These are phyloP conservation scores for Volucella inanis DNA, from an alignment of 2,888 invertebrate species.

Conservation along the genomic window DNA sequence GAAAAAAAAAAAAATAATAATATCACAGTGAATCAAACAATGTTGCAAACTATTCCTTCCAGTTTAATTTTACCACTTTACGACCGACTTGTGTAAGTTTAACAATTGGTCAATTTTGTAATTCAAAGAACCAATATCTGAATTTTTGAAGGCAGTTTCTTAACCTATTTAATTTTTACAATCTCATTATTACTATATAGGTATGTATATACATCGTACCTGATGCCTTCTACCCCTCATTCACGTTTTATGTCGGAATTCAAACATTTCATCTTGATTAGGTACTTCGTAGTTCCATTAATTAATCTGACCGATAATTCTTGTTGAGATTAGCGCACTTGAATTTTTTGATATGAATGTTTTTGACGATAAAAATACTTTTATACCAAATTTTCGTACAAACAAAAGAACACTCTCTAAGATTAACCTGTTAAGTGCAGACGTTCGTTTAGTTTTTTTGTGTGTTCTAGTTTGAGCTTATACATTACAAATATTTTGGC, in stretches of 20 bases:
- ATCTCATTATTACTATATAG: not conserved
- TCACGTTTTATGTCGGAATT: constrained; percentile 8
- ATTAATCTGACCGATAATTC: constrained; percentile 17
- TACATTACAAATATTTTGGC: too few relatives aligned
- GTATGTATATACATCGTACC: not conserved
- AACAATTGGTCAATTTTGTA: too few relatives aligned
- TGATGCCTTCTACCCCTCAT: not conserved
- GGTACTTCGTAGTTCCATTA: constrained; percentile 1
- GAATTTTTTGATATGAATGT: constrained; percentile 20
- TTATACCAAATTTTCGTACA: constrained; percentile 4
- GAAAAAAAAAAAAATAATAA: too few relatives aligned
- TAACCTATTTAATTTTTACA: constrained; percentile 10
- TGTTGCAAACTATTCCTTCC: too few relatives aligned
- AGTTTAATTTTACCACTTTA: too few relatives aligned
- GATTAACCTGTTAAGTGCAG: constrained; percentile 6
- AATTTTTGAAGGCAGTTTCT: too few relatives aligned
- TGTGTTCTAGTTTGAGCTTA: not conserved
- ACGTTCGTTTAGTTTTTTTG: not conserved
- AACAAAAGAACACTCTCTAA: constrained; percentile 5
- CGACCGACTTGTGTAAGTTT: too few relatives aligned
- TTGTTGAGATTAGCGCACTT: constrained; percentile 17
- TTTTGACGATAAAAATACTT: constrained; percentile 27
- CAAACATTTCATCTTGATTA: constrained; percentile 18
- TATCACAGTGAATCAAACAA: too few relatives aligned
- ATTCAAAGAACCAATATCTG: too few relatives aligned